Base-by-base conservation (phyloP, 2,113 vertebrate species). In the Prunella himalayana region DNA sequence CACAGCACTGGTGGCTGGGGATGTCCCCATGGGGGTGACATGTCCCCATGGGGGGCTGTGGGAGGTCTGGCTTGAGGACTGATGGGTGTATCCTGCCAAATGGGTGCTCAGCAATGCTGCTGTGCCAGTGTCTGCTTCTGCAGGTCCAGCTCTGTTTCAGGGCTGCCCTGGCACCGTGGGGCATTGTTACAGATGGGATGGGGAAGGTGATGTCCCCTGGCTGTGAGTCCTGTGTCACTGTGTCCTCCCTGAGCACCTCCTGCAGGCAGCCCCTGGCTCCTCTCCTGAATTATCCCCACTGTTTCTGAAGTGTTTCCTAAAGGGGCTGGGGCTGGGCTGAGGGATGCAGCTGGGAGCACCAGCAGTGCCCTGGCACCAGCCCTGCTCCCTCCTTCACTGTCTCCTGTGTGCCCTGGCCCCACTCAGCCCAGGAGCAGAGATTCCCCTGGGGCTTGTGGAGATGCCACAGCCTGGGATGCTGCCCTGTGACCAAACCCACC, bases 1-100 rank as follows among this genome's bases (percentile, higher is more conserved):
- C 0, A 0, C 44, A 75, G 82, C 60, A 0, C 65, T 20, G 51
- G 5, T 51, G 72, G 2, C 13, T 0, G 4, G 77, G 45, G 17
- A 5, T 39, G 61, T 75, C 59, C 23, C 71, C 6, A 1, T 1
- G 37, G 1, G 9, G 83, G 63, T 37, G 37, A 37, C 37, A 5
- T 39, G 61, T 75, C 59, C 23, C 71, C 6, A 1, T 1, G 37
- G 1, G 9, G 83, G 63, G 9, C 76, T 73, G 69, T 2, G 13
- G 72, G 59, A 79, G 66, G 10, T 19, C 30, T 79, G 68, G 0
- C 37, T 15, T 73, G 76, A 59, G 64, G 47, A 42, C 1, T 7
- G 64, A 27, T 28, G 68, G 78, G 6, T 1, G 2, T 21, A 14
- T 56, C 57, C 53, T 85, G 78, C 25, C 33, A 28, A 8, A 24